Percentiles rank a stretch among this genome's conserved stretches.
These are phyloP conservation scores for Polypedilum vanderplanki DNA, from an alignment of 1,140 invertebrate species.

Conservation along the genomic window DNA sequence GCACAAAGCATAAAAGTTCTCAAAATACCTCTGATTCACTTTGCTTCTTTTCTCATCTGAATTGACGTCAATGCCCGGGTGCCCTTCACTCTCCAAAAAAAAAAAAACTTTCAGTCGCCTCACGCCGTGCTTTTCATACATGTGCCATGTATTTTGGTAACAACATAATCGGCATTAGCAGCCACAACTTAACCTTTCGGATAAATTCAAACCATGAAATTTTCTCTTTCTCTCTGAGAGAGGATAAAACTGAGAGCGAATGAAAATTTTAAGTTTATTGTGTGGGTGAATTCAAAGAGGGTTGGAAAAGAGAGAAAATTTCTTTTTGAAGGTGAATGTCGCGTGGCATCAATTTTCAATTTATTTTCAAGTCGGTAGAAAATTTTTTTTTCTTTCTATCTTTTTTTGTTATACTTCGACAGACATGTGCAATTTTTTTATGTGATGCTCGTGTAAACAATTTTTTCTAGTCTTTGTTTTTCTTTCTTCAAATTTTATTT, in stretches of 20 bases:
- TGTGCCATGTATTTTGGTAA: not conserved
- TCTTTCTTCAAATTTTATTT: too few relatives aligned
- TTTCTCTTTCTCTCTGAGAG: not conserved
- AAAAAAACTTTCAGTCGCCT: not conserved
- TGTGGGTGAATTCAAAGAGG: not conserved
- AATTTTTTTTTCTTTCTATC: too few relatives aligned
- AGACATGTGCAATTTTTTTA: too few relatives aligned
- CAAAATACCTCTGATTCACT: too few relatives aligned
- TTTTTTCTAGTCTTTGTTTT: too few relatives aligned
- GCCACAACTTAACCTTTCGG: not conserved
- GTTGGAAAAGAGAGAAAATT: not conserved
- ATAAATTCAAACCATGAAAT: too few relatives aligned
- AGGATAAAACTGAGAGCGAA: not conserved
- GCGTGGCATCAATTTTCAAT: not conserved
- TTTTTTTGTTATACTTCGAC: too few relatives aligned
- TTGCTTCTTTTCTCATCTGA: not conserved
- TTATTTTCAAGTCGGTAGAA: too few relatives aligned
- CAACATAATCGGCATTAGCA: not conserved
- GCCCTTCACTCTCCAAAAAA: not conserved
- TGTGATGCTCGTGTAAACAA: too few relatives aligned
- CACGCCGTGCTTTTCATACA: not conserved
- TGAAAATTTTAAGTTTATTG: not conserved
- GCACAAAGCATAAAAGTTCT: too few relatives aligned
- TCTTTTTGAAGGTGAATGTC: not conserved
- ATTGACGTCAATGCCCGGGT: constrained; percentile 10